These are phyloP conservation scores for Drosophila seguyi DNA, from an alignment of 1,140 invertebrate species.

Conservation along the genomic window DNA sequence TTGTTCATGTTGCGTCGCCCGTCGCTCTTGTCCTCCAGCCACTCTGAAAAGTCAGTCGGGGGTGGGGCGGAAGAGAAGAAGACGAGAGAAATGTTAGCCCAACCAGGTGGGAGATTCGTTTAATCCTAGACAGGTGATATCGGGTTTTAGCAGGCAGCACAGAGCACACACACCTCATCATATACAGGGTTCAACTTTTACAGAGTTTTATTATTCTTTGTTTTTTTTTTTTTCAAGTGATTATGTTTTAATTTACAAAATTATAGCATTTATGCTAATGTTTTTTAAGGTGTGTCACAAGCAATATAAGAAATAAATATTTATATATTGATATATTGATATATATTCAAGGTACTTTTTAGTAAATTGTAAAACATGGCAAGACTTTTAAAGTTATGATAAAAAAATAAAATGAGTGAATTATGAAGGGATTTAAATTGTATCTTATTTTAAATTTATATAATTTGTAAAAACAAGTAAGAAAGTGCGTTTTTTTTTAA, in stretches of 20 bases:
- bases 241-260: no score
- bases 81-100: constrained; percentile 26
- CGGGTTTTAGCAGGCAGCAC: constrained; percentile 5
- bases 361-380: neutral
- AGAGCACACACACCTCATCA: constrained; percentile 5
- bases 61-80: constrained; percentile 12
- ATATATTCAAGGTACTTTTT: neutral
- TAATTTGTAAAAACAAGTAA: neutral
- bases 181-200: neutral
- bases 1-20: constrained; percentile 82
- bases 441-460: neutral
- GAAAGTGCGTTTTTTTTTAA: neutral
- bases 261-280: neutral
- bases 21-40: constrained; percentile 83
- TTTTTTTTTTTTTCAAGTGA: neutral
- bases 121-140: neutral
- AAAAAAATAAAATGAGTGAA: neutral
- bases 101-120: neutral
- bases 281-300: neutral
- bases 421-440: neutral
- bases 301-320: constrained; percentile 7
- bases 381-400: neutral
- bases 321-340: neutral
- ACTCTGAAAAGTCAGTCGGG: constrained; percentile 64
- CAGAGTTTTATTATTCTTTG: no score